Evolutionary conservation across 2,888 invertebrate species (phyloP), one percentile per base, ranked within the genome.

Genomic region (Iphiclides podalirius): DNA sequence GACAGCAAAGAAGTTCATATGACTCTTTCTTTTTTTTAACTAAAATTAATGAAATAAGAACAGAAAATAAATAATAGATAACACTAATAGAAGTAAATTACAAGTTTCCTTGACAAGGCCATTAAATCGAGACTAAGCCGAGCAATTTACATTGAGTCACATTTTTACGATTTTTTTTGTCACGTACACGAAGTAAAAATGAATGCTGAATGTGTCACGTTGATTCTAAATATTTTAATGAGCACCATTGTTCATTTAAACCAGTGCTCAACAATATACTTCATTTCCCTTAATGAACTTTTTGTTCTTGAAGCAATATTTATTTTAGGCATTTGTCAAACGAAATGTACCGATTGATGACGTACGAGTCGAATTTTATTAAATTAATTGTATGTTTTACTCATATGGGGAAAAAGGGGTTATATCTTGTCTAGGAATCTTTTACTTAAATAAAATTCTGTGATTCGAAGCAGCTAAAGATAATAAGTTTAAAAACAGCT

Each of bases 101-200:
- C 9, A 37, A 35, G 31, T 28, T 37, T 16, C 31, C 41, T 41
- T 48, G 36, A 31, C 47, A 48, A 48, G 28, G 36, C 26, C 17
- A 38, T 49, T 43, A 43, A 42, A 48, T 23, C 23, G 16, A 7
- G 20, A 20, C 33, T 20, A 14, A 20, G 13, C 1, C 16, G 12
- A 34, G 38, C 34, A 14, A 39, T 47, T 33, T 47, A 11, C 43
- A 43, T 23, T 38, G 33, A 38, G 23, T 49, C 38, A 43, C 20
- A 33, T 42, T 33, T 44, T 42, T 33, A 37, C 33, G 37, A 43
- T 33, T 43, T 46, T 31, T 42, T 43, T 43, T 49, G 48, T 49
- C 48, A 49, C 48, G 48, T 49, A 49, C 43, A 13, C 7, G 43
- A 38, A 23, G 16, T 49, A 49, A 49, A 49, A 38, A 26, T 23